Percentiles rank a stretch among this genome's conserved stretches.
These are phyloP conservation scores for Muntiacus reevesi DNA, from an alignment of 2,113 vertebrate species.

Conservation along the genomic window DNA sequence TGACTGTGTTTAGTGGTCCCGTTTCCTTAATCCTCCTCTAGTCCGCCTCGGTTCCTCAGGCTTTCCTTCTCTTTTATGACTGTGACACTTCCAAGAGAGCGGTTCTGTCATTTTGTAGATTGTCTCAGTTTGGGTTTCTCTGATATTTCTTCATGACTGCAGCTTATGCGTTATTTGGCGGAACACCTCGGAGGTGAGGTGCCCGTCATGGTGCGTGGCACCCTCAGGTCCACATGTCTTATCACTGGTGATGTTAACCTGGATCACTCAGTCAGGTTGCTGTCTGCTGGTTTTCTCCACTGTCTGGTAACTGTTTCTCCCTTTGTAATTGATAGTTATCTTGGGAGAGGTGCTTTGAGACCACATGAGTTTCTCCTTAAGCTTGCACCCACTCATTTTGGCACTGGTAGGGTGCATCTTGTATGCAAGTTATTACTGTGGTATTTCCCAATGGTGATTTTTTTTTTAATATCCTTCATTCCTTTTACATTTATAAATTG, in stretches of 20 bases:
- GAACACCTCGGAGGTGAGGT: neutral
- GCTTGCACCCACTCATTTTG: neutral
- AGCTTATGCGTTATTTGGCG: neutral
- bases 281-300: neutral
- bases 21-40: neutral
- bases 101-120: neutral
- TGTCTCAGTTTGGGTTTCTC: neutral
- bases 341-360: neutral
- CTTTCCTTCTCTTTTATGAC: neutral
- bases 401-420: neutral
- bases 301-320: neutral
- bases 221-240: rapidly evolving
- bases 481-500: neutral
- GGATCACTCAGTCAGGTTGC: neutral
- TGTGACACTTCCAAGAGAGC: neutral
- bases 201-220: rapidly evolving
- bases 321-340: neutral
- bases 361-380: neutral
- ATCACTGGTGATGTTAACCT: neutral
- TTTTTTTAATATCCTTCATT: neutral
- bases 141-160: neutral
- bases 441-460: neutral
- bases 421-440: neutral
- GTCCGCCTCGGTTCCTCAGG: neutral
- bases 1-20: neutral